Evolutionary conservation across 2,113 vertebrate species (phyloP).

Genomic region (Gymnobelideus leadbeateri): DNA sequence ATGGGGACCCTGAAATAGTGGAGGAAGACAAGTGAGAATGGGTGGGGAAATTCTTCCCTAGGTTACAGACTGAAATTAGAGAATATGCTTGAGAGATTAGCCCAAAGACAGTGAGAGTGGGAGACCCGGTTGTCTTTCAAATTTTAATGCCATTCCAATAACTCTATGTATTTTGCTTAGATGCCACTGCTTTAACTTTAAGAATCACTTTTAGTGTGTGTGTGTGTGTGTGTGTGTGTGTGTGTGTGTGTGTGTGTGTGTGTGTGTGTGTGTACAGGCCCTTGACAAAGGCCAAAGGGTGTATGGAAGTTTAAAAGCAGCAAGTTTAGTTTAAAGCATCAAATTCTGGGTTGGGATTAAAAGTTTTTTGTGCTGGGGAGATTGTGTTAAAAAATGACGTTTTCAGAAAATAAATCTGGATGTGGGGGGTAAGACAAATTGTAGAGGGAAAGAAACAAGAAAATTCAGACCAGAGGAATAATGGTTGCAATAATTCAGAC

Average conservation of each 20-base stretch:
- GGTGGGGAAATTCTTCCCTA: neutral
- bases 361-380: neutral
- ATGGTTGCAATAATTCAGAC: neutral
- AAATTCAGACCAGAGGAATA: neutral
- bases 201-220: neutral
- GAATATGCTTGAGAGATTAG: neutral
- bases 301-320: neutral
- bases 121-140: neutral
- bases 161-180: neutral
- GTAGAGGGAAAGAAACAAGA: neutral
- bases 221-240: neutral
- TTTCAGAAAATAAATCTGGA: neutral
- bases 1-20: conserved; percentile 14
- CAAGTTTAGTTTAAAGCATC: neutral
- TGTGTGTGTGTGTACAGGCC: neutral
- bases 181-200: neutral
- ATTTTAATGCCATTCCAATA: neutral
- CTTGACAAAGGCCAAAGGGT: neutral
- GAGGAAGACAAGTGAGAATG: conserved; percentile 8
- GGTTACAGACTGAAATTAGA: neutral
- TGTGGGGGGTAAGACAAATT: neutral
- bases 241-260: neutral
- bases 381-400: neutral
- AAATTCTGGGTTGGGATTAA: neutral
- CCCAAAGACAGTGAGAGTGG: neutral